Conservation (phyloP, 2,888 invertebrate genomes). For the Brachyopa scutellaris region DNA sequence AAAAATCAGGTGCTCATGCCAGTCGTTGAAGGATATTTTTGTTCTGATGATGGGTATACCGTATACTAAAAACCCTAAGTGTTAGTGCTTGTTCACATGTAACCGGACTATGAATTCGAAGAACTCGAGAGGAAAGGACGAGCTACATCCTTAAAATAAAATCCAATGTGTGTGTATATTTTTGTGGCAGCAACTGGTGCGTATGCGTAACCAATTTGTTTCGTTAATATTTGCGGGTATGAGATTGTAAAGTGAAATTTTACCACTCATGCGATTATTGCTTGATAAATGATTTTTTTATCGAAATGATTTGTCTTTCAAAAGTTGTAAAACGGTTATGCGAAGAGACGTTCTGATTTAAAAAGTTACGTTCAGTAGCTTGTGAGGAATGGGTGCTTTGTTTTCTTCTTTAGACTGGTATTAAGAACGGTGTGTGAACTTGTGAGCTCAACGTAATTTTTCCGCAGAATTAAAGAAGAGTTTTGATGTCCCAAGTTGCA, state of each 20-base stretch:
- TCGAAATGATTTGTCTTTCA: conserved; percentile 30
- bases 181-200: conserved; percentile 54
- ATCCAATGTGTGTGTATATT: too few relatives aligned
- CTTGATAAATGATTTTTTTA: conserved; percentile 31
- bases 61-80: too few relatives aligned
- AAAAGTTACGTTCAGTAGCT: too few relatives aligned
- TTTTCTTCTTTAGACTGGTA: too few relatives aligned
- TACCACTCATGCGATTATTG: conserved; percentile 46
- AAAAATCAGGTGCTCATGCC: conserved; percentile 5
- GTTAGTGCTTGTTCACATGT: conserved; percentile 18
- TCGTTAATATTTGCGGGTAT: conserved; percentile 3
- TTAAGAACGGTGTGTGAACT: too few relatives aligned
- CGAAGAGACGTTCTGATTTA: not conserved
- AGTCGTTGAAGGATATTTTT: not conserved
- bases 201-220: conserved; percentile 48
- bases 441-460: too few relatives aligned
- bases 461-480: too few relatives aligned
- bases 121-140: not conserved
- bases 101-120: conserved; percentile 1
- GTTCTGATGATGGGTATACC: too few relatives aligned
- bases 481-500: too few relatives aligned
- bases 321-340: not conserved
- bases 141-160: too few relatives aligned
- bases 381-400: too few relatives aligned
- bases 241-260: conserved; percentile 1